phyloP scores from a whole-genome alignment of 2,888 invertebrate genomes.

The Seira musarum region DNA sequence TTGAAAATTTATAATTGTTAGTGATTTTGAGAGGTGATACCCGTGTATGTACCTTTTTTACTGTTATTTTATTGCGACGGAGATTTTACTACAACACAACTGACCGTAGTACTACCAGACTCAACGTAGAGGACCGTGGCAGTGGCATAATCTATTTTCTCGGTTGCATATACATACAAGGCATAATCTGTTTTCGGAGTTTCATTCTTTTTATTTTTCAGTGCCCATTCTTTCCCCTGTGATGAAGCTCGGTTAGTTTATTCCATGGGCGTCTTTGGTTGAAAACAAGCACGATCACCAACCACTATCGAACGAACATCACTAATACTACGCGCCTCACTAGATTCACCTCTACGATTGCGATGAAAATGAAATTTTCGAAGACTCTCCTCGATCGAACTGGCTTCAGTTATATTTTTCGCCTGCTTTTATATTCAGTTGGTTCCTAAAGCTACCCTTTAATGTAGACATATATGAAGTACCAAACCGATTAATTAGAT shows the following conservation, averaged over 20 bases:
- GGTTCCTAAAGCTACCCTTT: neutral
- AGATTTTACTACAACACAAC: slow-evolving; percentile 17
- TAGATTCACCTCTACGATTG: slow-evolving; percentile 29
- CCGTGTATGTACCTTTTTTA: no score
- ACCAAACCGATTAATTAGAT: no score
- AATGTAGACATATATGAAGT: no score
- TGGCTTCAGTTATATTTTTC: slow-evolving; percentile 35
- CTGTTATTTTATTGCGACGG: slow-evolving; percentile 6
- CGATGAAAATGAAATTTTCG: slow-evolving; percentile 13
- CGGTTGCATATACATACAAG: slow-evolving; percentile 31
- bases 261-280: slow-evolving; percentile 48
- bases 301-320: slow-evolving; percentile 31
- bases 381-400: slow-evolving; percentile 34
- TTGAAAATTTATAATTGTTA: slow-evolving; percentile 20
- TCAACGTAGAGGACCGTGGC: slow-evolving; percentile 41
- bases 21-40: slow-evolving; percentile 18
- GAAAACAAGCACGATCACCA: slow-evolving; percentile 31
- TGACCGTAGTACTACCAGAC: slow-evolving; percentile 39
- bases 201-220: slow-evolving; percentile 59
- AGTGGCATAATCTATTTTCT: slow-evolving; percentile 16
- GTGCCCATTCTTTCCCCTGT: slow-evolving; percentile 51
- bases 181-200: slow-evolving; percentile 54
- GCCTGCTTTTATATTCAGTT: slow-evolving; percentile 27
- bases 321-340: slow-evolving; percentile 23
- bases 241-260: slow-evolving; percentile 44